Evolutionary conservation across 2,888 invertebrate genomes (phyloP).

Genomic region (Tetheella fluctuosa): DNA sequence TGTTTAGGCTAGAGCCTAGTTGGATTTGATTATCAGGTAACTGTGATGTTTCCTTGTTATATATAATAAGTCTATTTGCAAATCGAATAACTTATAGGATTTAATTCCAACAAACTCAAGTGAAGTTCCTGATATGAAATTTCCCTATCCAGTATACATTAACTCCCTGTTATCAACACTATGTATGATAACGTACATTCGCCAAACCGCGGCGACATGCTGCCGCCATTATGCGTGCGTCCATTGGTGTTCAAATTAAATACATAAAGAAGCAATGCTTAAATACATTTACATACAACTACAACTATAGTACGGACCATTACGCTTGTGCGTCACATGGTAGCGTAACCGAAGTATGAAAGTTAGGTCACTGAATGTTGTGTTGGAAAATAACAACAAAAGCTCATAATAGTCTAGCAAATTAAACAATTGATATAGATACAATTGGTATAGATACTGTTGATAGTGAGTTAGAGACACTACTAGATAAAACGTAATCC

Average conservation of each 20-base stretch:
- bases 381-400: neutral
- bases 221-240: slow-evolving; percentile 72
- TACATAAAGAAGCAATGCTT: slow-evolving; percentile 76
- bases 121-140: too few relatives aligned
- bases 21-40: too few relatives aligned
- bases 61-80: too few relatives aligned
- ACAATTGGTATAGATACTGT: neutral
- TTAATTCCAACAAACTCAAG: too few relatives aligned
- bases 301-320: slow-evolving; percentile 28
- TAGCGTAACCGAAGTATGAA: slow-evolving; percentile 19
- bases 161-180: slow-evolving; percentile 27
- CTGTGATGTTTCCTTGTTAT: too few relatives aligned
- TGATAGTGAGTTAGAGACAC: too few relatives aligned
- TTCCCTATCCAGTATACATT: slow-evolving; percentile 30
- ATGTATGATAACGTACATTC: slow-evolving; percentile 58
- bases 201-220: slow-evolving; percentile 80
- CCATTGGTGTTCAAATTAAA: slow-evolving; percentile 79
- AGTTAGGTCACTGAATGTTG: slow-evolving; percentile 2
- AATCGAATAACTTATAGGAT: too few relatives aligned
- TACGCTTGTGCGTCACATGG: slow-evolving; percentile 42
- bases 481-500: too few relatives aligned
- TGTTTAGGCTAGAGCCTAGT: too few relatives aligned
- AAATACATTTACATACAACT: slow-evolving; percentile 51
- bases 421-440: too few relatives aligned
- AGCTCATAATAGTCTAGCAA: too few relatives aligned